These are phyloP conservation scores for Ectropis crepuscularia DNA, from an alignment of 2,888 invertebrate genomes.

Conservation along the genomic window DNA sequence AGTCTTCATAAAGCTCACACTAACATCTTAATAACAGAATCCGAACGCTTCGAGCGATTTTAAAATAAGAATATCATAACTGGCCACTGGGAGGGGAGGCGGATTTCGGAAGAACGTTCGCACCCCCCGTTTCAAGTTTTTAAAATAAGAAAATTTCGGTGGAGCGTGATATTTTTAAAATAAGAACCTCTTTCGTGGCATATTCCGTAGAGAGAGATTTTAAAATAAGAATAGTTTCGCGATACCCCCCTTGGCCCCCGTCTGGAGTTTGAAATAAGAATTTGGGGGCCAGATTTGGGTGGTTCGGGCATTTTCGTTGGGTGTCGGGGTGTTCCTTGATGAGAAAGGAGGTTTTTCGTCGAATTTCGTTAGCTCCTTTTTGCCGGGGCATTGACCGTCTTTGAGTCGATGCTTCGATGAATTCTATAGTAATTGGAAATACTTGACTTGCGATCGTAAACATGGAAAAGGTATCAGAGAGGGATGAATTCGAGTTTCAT, in stretches of 20 bases:
- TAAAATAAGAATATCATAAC: slow-evolving; percentile 84
- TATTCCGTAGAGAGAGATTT: slow-evolving; percentile 84
- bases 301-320: slow-evolving; percentile 76
- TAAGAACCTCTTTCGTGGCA: slow-evolving; percentile 83
- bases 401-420: slow-evolving; percentile 75
- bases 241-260: slow-evolving; percentile 71
- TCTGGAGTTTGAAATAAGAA: slow-evolving; percentile 84
- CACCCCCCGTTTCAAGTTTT: slow-evolving; percentile 72
- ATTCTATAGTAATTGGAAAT: slow-evolving; percentile 77
- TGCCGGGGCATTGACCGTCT: slow-evolving; percentile 71
- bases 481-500: too few species aligned
- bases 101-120: slow-evolving; percentile 82
- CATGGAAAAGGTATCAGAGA: background rate
- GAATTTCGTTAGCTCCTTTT: slow-evolving; percentile 79
- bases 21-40: slow-evolving; percentile 82
- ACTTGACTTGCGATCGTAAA: slow-evolving; percentile 27
- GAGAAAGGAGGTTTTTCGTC: slow-evolving; percentile 82
- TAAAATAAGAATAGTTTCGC: slow-evolving; percentile 85
- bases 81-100: slow-evolving; percentile 73
- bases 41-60: slow-evolving; percentile 81
- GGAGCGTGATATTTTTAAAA: slow-evolving; percentile 85
- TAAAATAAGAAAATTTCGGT: slow-evolving; percentile 84
- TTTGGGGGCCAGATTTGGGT: slow-evolving; percentile 80
- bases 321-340: slow-evolving; percentile 78
- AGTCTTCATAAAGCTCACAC: slow-evolving; percentile 73